Percentiles rank a stretch among this genome's conserved stretches.
Evolutionary conservation across 2,797 vertebrate genomes (phyloP).

Genomic region (Poecilia gillii): DNA sequence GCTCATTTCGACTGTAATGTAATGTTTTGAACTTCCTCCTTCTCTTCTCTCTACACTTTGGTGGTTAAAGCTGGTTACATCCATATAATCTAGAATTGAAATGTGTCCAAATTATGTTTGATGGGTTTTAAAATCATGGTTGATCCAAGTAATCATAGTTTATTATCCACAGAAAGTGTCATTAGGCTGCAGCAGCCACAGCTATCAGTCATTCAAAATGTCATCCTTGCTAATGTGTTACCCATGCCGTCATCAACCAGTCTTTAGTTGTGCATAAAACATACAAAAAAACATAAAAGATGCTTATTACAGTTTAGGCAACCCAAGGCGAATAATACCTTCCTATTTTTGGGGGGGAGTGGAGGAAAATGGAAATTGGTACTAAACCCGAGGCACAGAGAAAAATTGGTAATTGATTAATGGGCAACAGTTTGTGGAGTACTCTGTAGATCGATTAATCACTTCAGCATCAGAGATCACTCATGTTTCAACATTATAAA

Average conservation of each 20-base stretch:
- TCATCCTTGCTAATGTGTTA: neutral
- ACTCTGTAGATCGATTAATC: neutral
- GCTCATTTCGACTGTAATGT: neutral
- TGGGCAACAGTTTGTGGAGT: neutral
- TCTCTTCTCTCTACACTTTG: neutral
- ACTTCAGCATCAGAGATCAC: slow-evolving; percentile 4
- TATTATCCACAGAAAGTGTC: neutral
- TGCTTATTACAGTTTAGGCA: neutral
- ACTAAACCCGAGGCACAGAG: neutral
- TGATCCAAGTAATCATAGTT: neutral
- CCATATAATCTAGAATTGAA: neutral
- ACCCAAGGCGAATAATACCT: neutral
- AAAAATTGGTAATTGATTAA: neutral
- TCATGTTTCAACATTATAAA: slow-evolving; percentile 19
- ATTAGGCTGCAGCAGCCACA: neutral
- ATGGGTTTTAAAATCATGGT: neutral
- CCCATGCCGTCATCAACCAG: neutral
- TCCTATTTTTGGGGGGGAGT: neutral
- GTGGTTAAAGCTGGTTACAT: neutral
- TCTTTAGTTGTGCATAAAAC: neutral
- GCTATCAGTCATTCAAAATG: neutral
- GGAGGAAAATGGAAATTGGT: neutral
- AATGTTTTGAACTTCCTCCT: neutral
- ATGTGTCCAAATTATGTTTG: neutral
- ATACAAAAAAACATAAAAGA: neutral